phyloP scores from a whole-genome alignment of 2,113 vertebrate species.

The Cololabis saira region DNA sequence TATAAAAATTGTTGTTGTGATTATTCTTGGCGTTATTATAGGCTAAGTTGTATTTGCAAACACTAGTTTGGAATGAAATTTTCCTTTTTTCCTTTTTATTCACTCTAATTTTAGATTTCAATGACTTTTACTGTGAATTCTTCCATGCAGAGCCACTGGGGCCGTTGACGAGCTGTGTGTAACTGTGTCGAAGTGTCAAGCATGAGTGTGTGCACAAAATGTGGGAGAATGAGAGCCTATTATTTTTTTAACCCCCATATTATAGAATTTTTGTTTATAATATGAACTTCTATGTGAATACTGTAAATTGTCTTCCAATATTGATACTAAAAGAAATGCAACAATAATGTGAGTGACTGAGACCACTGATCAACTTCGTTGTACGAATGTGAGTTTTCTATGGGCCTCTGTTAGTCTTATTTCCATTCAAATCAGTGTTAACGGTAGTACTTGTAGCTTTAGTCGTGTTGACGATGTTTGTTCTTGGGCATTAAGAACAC shows the following conservation, averaged over 20 bases:
- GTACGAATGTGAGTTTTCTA: constrained; percentile 71
- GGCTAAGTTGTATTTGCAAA: constrained; percentile 64
- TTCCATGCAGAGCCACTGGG: constrained; percentile 70
- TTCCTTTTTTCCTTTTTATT: constrained; percentile 37
- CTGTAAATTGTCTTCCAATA: constrained; percentile 85
- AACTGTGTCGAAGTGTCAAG: constrained; percentile 75
- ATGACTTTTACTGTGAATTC: constrained; percentile 81
- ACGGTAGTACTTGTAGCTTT: constrained; percentile 82
- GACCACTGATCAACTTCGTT: constrained; percentile 61
- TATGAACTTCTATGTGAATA: constrained; percentile 78
- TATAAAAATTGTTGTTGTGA: constrained; percentile 80
- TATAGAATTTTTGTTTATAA: constrained; percentile 66
- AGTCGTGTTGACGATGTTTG: constrained; percentile 79
- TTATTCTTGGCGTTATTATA: constrained; percentile 79
- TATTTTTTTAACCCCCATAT: constrained; percentile 59
- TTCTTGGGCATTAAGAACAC: constrained; percentile 82
- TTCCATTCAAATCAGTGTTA: constrained; percentile 80
- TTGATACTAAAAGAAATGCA: constrained; percentile 75
- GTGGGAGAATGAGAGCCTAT: constrained; percentile 67
- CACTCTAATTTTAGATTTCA: constrained; percentile 58
- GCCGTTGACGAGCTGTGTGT: constrained; percentile 53
- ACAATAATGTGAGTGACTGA: constrained; percentile 71
- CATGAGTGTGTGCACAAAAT: constrained; percentile 75
- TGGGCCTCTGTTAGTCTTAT: constrained; percentile 73
- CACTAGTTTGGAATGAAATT: constrained; percentile 65